Base-by-base conservation (phyloP, 1,140 invertebrate genomes). In the Ptiloglossa arizonensis region DNA sequence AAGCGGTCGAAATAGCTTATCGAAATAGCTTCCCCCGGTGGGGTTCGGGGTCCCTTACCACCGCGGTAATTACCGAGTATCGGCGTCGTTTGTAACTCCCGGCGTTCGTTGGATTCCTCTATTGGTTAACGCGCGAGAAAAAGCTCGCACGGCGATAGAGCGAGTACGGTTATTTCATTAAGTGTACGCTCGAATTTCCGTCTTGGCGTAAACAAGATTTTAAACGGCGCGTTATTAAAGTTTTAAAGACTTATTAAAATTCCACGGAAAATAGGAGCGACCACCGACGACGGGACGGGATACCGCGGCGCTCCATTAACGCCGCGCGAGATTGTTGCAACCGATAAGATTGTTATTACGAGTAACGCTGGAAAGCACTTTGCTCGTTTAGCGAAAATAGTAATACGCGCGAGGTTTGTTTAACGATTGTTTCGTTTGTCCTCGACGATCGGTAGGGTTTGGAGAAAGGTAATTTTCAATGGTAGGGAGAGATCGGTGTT, bases 321-420 rank as follows among this genome's bases (percentile, higher is more conserved):
- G 72, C 15, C 15, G 38, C 44, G 41, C 41, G 19, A 64, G 17
- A 38, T n/a, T 60, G 57, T 11, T 27, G 62, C 19, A 13, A 32
- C 32, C 27, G 62, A 74, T 56, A 46, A 67, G 50, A 67, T 67
- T 74, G 62, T 73, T 64, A 52, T 74, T 74, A 67, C 38, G 62
- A 74, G 54, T 32, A 38, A 56, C 48, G 35, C 27, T 44, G 19
- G 24, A n/a, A 48, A n/a, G 52, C 38, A 19, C 15, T 60, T 72
- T 27, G 22, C 41, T 22, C 57, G 62, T n/a, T 46, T 44, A n/a
- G 19, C 46, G 56, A 46, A 57, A 74, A 74, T 67, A 50, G 38
- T 67, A 67, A 74, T 54, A 13, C 38, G 5, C 29, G 9, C 6
- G 22, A 44, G 17, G 35, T 73, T 54, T 54, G 60, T 38, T 73